Evolutionary conservation across 2,888 invertebrate species (phyloP).

Genomic region (Drosophila emarginata): DNA sequence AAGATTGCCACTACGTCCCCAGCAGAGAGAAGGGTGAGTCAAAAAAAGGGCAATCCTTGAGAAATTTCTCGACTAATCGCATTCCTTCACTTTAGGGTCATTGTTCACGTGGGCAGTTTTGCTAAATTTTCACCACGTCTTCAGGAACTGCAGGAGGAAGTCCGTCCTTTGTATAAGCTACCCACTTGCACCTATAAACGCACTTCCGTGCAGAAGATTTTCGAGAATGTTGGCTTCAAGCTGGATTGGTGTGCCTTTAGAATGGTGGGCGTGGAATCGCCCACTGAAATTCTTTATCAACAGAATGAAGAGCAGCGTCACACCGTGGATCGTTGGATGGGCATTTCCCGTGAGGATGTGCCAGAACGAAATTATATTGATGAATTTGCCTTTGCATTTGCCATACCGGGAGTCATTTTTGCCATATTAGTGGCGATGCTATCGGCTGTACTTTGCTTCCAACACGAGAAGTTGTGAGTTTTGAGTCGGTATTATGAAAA

Average conservation of each 20-base stretch:
- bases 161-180: slow-evolving; percentile 90
- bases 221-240: slow-evolving; percentile 89
- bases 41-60: not conserved
- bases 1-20: slow-evolving; percentile 90
- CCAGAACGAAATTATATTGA: slow-evolving; percentile 88
- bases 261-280: slow-evolving; percentile 85
- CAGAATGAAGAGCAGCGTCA: slow-evolving; percentile 63
- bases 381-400: slow-evolving; percentile 87
- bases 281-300: slow-evolving; percentile 80
- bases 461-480: slow-evolving; percentile 90
- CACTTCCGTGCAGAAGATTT: slow-evolving; percentile 92
- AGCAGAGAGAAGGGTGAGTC: slow-evolving; percentile 91
- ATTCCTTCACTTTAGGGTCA: slow-evolving; percentile 83
- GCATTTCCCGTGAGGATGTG: slow-evolving; percentile 84
- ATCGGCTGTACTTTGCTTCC: slow-evolving; percentile 89
- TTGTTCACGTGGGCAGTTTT: slow-evolving; percentile 91
- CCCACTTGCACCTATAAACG: slow-evolving; percentile 92
- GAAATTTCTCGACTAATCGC: not conserved
- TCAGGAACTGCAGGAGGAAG: slow-evolving; percentile 86
- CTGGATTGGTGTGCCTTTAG: slow-evolving; percentile 95
- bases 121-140: slow-evolving; percentile 86
- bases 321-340: slow-evolving; percentile 85
- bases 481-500: slow-evolving; percentile 20
- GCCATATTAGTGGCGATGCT: slow-evolving; percentile 86
- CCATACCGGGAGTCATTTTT: slow-evolving; percentile 87